Conservation (phyloP, 2,113 vertebrate species). For the rat (Rattus norvegicus) region DNA sequence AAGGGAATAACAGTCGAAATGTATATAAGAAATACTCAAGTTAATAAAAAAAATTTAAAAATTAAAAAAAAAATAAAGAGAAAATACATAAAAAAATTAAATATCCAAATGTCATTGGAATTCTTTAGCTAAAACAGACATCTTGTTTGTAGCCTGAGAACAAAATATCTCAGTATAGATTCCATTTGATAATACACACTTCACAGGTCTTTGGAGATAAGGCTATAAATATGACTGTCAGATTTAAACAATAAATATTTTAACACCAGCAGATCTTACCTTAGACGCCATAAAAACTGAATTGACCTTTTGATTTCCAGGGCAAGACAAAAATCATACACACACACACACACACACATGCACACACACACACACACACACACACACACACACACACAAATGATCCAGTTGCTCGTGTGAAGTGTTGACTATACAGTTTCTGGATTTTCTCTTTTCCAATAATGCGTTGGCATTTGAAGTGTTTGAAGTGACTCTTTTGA, state of each 20-base stretch:
- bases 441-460: not conserved
- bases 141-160: constrained; percentile 64
- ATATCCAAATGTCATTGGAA: constrained; percentile 67
- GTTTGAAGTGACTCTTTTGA: constrained; percentile 69
- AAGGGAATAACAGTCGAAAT: too few species aligned
- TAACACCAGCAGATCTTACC: constrained; percentile 53
- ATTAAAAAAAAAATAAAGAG: too few species aligned
- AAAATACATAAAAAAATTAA: too few species aligned
- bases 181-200: constrained; percentile 61
- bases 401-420: constrained; percentile 25
- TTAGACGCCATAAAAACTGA: constrained; percentile 71
- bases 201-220: constrained; percentile 70
- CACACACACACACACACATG: not conserved
- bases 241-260: constrained; percentile 78
- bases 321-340: constrained; percentile 37
- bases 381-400: constrained; percentile 39
- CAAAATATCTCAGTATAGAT: constrained; percentile 58
- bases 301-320: constrained; percentile 66
- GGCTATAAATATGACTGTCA: constrained; percentile 63
- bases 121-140: constrained; percentile 69
- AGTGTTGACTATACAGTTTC: not conserved
- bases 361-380: too few species aligned
- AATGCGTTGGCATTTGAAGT: constrained; percentile 56
- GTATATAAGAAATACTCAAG: too few species aligned
- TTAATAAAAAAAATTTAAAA: too few species aligned